Conservation (phyloP, 2,888 invertebrate species). For the Hypsopygia costalis region DNA sequence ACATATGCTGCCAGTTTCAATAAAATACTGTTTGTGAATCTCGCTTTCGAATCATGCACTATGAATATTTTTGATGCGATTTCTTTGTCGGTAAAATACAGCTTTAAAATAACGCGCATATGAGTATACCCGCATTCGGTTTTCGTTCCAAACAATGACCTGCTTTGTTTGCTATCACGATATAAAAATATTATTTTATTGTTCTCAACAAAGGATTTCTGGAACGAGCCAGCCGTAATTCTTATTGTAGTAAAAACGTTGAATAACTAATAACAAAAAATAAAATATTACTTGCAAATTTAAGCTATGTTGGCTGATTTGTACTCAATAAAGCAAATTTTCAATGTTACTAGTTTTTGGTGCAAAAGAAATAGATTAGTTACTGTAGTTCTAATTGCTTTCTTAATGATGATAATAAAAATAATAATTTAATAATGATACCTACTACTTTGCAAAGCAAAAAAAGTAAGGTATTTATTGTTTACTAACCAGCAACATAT, state of each 20-base stretch:
- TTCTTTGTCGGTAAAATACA: conserved; percentile 30
- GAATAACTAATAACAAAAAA: no score
- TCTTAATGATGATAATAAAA: no score
- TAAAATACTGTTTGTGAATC: conserved; percentile 21
- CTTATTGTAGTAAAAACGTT: background rate
- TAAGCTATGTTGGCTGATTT: no score
- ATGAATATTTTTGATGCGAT: conserved; percentile 37
- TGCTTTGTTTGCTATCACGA: conserved; percentile 26
- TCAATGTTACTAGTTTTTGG: no score
- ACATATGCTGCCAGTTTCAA: conserved; percentile 14
- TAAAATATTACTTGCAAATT: no score
- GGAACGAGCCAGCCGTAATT: conserved; percentile 10
- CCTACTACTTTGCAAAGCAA: no score
- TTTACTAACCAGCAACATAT: no score
- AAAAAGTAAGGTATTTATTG: no score
- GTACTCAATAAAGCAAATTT: no score
- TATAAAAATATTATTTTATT: conserved; percentile 24
- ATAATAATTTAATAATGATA: no score
- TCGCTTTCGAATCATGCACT: conserved; percentile 20
- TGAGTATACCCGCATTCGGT: conserved; percentile 35
- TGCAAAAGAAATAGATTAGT: no score
- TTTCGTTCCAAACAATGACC: conserved; percentile 35
- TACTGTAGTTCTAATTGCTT: no score
- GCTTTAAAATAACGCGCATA: conserved; percentile 29
- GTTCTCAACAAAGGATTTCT: conserved; percentile 20